These are phyloP conservation scores for Syrphus vitripennis DNA, from an alignment of 2,888 invertebrate genomes.

Conservation along the genomic window DNA sequence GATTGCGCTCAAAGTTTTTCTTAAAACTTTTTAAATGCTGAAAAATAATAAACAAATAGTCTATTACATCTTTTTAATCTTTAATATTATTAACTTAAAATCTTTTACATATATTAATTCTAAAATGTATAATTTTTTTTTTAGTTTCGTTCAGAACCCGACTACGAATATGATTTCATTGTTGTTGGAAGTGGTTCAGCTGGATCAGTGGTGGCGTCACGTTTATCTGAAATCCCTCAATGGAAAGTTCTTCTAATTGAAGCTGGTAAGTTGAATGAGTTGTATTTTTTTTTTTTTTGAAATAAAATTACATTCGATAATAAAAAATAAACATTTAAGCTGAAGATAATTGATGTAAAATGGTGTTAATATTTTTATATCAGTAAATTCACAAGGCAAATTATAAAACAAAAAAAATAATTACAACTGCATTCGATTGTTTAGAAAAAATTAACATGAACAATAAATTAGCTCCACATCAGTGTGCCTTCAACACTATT, in stretches of 20 bases:
- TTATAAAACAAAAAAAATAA: constrained; percentile 1
- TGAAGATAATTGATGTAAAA: constrained; percentile 26
- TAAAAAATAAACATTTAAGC: neutral
- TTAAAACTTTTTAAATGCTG: no score
- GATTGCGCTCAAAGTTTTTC: no score
- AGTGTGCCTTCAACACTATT: constrained; percentile 16
- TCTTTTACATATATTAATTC: no score
- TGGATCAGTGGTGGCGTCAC: constrained; percentile 80
- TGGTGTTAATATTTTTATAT: constrained; percentile 11
- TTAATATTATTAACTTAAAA: no score
- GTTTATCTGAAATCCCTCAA: constrained; percentile 80
- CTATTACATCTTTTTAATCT: no score
- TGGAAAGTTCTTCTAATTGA: constrained; percentile 81
- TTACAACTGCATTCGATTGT: constrained; percentile 39
- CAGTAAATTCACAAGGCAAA: neutral
- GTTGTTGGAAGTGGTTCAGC: constrained; percentile 81
- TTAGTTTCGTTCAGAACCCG: constrained; percentile 80
- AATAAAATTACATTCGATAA: neutral
- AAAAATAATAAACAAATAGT: no score
- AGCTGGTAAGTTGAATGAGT: constrained; percentile 78
- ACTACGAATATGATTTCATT: constrained; percentile 81
- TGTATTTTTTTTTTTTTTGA: neutral
- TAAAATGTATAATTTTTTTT: no score
- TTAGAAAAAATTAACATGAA: constrained; percentile 27
- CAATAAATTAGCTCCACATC: neutral